A percentile compares a stretch with the other conserved stretches of the same genome.
Evolutionary conservation across 2,888 invertebrate genomes (phyloP).

Genomic region (Perizoma flavofasciatum): DNA sequence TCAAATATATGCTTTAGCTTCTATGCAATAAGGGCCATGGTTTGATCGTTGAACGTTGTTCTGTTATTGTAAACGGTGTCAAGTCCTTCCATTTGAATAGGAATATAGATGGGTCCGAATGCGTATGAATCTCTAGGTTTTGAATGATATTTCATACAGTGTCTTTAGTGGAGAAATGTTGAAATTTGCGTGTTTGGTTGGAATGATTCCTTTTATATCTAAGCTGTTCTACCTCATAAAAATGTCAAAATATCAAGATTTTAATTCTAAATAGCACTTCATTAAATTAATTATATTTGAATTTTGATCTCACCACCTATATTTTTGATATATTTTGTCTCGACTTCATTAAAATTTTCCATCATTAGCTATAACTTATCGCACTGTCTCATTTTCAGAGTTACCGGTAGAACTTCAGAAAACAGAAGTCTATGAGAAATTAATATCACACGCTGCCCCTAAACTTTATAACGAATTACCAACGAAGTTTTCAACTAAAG

Average conservation of each 20-base stretch:
- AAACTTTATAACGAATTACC: constrained; percentile 33
- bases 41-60: constrained; percentile 6
- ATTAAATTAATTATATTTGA: too few relatives aligned
- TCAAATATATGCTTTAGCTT: constrained; percentile 13
- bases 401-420: not conserved
- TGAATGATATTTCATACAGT: constrained; percentile 9
- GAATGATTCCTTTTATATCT: too few relatives aligned
- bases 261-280: too few relatives aligned
- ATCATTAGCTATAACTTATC: too few relatives aligned
- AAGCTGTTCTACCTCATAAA: too few relatives aligned
- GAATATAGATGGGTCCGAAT: not conserved
- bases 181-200: too few relatives aligned
- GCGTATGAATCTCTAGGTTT: constrained; percentile 10
- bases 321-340: too few relatives aligned
- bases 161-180: too few relatives aligned
- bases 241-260: too few relatives aligned
- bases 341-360: too few relatives aligned
- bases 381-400: not conserved
- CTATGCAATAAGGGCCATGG: constrained; percentile 5
- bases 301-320: too few relatives aligned
- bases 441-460: constrained; percentile 29
- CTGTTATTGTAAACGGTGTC: constrained; percentile 26
- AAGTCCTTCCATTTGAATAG: constrained; percentile 38
- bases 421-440: constrained; percentile 17
- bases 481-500: constrained; percentile 31